Evolutionary conservation across 2,888 invertebrate genomes (phyloP), one percentile per base, ranked within the genome.

Genomic region (Minunthozetes semirufus): DNA sequence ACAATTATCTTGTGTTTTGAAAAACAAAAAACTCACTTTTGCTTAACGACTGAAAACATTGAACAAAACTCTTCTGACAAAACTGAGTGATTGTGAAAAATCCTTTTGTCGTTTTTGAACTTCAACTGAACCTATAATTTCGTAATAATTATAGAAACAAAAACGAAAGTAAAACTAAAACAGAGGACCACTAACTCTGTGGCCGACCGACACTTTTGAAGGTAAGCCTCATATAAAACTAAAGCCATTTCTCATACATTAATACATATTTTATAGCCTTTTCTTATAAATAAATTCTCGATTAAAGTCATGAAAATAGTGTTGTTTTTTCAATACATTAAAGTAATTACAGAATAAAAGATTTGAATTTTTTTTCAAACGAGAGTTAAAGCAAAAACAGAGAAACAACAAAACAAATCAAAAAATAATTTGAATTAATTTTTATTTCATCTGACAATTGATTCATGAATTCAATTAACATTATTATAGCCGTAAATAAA

Each of bases 51-150:
- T 11, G 42, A 42, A n/a, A 42, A 42, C 42, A 42, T 11, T 42
- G 42, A 42, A 42, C 42, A 42, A 13, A 42, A 42, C 42, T 4
- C 33, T 33, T 42, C 11, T 42, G 42, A 42, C 42, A 42, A n/a
- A n/a, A 42, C 42, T 42, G 42, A 50, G 19, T 50, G 19, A 19
- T 50, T 50, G 50, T n/a, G 50, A 50, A 50, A 50, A 50, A 50
- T 19, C 50, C 19, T 50, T 50, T n/a, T 50, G n/a, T 19, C 19
- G 50, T 19, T 19, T 33, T 19, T 19, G 50, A 50, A n/a, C 19
- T 19, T 50, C 50, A 50, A 50, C 50, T 50, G 50, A 50, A 50
- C 50, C 50, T 50, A 50, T 50, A 50, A 50, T 50, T 50, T 50
- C 50, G 9, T n/a, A 5, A 9, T 9, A 42, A 42, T 42, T 19